Evolutionary conservation across 2,888 invertebrate species (phyloP), one percentile per base, ranked within the genome.

Genomic region (Meliscaeva auricollis): DNA sequence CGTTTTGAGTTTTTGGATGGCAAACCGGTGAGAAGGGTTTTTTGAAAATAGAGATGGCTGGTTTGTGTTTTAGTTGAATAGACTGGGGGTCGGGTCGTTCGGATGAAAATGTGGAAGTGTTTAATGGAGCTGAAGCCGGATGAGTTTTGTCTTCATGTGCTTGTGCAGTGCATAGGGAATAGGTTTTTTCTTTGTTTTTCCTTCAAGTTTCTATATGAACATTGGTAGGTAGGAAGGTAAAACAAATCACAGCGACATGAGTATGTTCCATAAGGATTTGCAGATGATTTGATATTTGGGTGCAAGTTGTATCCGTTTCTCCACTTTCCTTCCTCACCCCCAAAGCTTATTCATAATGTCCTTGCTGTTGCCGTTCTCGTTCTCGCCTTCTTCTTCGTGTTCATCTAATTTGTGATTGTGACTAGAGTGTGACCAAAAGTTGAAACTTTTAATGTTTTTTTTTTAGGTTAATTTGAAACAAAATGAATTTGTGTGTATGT

Each of bases 81-180:
- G 60, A 11, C 15, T 50, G 3, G 22, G 60, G 44, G 30, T 44
- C 2, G 4, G 4, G n/a, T n/a, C n/a, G n/a, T n/a, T 35, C 9
- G 56, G 32, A 41, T 70, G 44, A 7, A 52, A 58, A 48, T 30
- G 50, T 75, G 75, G 75, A 84, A 84, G 84, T 80, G 84, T 84
- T 79, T 84, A 84, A 84, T 84, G 84, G 79, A 84, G 50, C 83
- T 44, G 69, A 58, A 75, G 73, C 62, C 52, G 56, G 62, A 60
- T 66, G 60, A 26, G 54, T 26, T 52, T 30, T 70, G 52, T 58
- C 56, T 58, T 70, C 52, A 56, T 41, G 20, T 50, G 3, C 7
- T 11, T 11, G 7, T 3, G 4, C 11, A 11, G 52, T 54, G 60
- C 15, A 73, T 68, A 44, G 62, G 35, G 35, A 41, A 26, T 20